phyloP scores from a whole-genome alignment of 2,113 vertebrate genomes.

The Mormyrus iriodes region DNA sequence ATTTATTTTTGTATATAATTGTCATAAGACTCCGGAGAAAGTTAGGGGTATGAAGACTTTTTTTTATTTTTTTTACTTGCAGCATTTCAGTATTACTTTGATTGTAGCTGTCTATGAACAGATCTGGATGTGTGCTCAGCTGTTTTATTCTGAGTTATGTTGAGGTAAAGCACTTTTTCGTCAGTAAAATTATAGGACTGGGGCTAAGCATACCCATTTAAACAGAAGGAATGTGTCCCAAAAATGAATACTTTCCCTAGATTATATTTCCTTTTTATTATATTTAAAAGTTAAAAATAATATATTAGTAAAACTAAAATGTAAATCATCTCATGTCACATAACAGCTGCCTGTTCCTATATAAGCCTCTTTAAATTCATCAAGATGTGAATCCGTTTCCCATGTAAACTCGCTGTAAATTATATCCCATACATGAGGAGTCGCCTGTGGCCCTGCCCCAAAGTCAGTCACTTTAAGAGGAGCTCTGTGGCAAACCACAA shows the following conservation, averaged over 20 bases:
- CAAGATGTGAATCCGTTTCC: not conserved
- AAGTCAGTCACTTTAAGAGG: not conserved
- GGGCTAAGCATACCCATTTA: constrained; percentile 39
- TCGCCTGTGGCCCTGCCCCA: not conserved
- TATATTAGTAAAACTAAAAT: constrained; percentile 40
- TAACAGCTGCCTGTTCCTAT: constrained; percentile 45
- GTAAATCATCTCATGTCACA: constrained; percentile 43
- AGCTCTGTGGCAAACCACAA: not conserved
- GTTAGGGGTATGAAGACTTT: constrained; percentile 56
- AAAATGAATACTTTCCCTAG: constrained; percentile 37
- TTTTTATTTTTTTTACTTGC: constrained; percentile 32
- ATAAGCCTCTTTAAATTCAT: constrained; percentile 24
- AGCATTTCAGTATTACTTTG: constrained; percentile 20
- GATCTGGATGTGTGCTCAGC: constrained; percentile 43
- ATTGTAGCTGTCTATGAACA: constrained; percentile 54
- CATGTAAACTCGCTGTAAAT: not conserved
- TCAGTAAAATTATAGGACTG: constrained; percentile 24
- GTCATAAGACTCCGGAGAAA: constrained; percentile 60
- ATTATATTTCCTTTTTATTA: constrained; percentile 27
- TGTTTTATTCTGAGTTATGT: constrained; percentile 52
- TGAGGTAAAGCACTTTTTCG: constrained; percentile 59
- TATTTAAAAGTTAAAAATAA: constrained; percentile 54
- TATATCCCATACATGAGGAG: not conserved
- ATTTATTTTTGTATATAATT: constrained; percentile 31
- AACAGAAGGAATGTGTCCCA: constrained; percentile 31